Evolutionary conservation across 2,888 invertebrate genomes (phyloP).

Genomic region (Pristionchus arcanus): DNA sequence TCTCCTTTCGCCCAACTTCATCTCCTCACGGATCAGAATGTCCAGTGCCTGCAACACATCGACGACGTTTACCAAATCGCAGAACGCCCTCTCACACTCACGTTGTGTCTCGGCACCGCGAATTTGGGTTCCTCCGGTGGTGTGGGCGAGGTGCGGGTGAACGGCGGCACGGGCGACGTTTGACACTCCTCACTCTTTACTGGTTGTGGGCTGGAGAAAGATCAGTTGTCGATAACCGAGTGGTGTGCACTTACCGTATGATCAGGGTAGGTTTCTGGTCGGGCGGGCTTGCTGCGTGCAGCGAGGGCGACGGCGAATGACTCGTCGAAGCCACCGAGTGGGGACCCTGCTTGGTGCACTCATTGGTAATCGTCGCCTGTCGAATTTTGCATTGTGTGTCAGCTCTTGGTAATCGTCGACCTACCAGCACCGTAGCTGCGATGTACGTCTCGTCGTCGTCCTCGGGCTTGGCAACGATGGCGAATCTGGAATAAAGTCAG

Average conservation of each 20-base stretch:
- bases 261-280: not conserved
- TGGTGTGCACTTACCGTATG: not conserved
- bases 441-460: conserved; percentile 47
- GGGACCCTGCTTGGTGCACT: conserved; percentile 24
- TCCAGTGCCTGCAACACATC: conserved; percentile 59
- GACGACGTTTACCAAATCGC: not conserved
- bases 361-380: conserved; percentile 29
- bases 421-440: conserved; percentile 44
- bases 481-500: conserved; percentile 34
- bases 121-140: conserved; percentile 11
- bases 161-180: not conserved
- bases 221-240: not conserved
- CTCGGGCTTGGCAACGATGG: conserved; percentile 29
- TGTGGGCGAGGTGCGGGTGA: conserved; percentile 12
- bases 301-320: conserved; percentile 3
- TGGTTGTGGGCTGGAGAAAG: not conserved
- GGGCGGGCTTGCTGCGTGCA: conserved; percentile 20
- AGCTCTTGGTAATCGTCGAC: not conserved
- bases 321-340: not conserved
- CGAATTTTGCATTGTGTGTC: not conserved
- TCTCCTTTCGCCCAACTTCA: conserved; percentile 73
- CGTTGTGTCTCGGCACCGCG: not conserved
- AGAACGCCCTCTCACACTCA: conserved; percentile 23
- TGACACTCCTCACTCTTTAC: conserved; percentile 47
- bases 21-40: conserved; percentile 73